Evolutionary conservation across 2,797 vertebrate genomes (phyloP), one percentile per base, ranked within the genome.

Genomic region (Eospalax fontanierii): DNA sequence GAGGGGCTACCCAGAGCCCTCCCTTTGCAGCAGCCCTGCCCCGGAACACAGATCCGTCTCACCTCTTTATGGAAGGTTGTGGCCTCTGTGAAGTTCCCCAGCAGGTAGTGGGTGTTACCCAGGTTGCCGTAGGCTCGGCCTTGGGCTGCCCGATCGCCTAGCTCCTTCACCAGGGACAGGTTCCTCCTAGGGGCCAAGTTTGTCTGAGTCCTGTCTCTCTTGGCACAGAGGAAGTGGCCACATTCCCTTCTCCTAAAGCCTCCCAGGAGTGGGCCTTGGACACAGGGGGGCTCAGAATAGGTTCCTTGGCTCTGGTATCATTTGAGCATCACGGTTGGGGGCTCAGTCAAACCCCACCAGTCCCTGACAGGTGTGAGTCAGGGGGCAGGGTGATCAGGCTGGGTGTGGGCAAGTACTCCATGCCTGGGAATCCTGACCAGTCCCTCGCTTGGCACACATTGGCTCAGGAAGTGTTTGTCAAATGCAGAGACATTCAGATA

Each of bases 11-110:
- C 46, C 15, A 18, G 38, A 3, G 28, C 19, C 30, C 38, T 35
- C 38, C 33, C 26, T 15, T 9, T 15, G 35, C 5, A 2, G 4
- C 43, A 22, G 9, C n/a, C 65, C 54, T 6, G 63, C 5, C 71
- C 59, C 40, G 4, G 40, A 1, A 9, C 22, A 21, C 59, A 22
- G 40, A 18, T 50, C 79, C 38, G 19, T n/a, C 98, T 98, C 97
- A 99, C 99, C 99, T 99, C 99, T 94, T 99, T 99, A 97, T 99
- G 99, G 97, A 99, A 99, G 97, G 99, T 98, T 0, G 99, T 99
- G 2, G 99, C 99, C 97, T 99, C 99, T 0, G 98, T 98, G 97
- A 99, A 99, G 98, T 99, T 99, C 85, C 99, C 99, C 54, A 99
- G 98, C 65, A 99, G 96, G 94, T 99, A 99, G 95, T 99, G 99